These are phyloP conservation scores for Hippocampus comes DNA, from an alignment of 2,113 vertebrate species.

Conservation along the genomic window DNA sequence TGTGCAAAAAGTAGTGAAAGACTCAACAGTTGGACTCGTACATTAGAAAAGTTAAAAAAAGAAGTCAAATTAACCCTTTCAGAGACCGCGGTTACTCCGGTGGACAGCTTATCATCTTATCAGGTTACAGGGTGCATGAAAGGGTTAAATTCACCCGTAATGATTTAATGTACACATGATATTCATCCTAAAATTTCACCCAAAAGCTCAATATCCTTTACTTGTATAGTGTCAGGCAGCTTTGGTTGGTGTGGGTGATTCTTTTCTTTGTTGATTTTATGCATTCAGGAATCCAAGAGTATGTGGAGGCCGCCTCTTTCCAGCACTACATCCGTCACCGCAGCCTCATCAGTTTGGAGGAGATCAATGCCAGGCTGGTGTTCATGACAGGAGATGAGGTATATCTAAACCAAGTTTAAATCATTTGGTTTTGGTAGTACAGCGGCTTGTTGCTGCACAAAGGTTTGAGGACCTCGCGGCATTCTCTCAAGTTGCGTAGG, in stretches of 20 bases:
- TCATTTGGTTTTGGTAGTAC: background rate
- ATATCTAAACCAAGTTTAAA: background rate
- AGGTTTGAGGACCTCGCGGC: background rate
- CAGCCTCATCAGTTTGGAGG: conserved; percentile 88
- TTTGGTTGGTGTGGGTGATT: background rate
- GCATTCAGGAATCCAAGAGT: conserved; percentile 89
- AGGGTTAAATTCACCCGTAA: background rate
- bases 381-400: conserved; percentile 77
- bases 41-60: background rate
- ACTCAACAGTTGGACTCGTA: background rate
- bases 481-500: background rate
- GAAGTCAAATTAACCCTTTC: background rate
- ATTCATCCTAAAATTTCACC: background rate
- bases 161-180: background rate
- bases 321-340: conserved; percentile 92
- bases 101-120: too few relatives aligned
- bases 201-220: background rate
- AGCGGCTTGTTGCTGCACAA: background rate
- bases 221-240: background rate
- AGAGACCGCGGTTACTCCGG: too few relatives aligned
- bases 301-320: conserved; percentile 93
- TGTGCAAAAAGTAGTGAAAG: background rate
- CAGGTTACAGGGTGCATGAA: too few relatives aligned
- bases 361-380: conserved; percentile 88
- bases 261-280: conserved; percentile 5